These are phyloP conservation scores for Eucidaris tribuloides DNA, from an alignment of 35 echinoderm and acorn worm genomes.

Conservation along the genomic window DNA sequence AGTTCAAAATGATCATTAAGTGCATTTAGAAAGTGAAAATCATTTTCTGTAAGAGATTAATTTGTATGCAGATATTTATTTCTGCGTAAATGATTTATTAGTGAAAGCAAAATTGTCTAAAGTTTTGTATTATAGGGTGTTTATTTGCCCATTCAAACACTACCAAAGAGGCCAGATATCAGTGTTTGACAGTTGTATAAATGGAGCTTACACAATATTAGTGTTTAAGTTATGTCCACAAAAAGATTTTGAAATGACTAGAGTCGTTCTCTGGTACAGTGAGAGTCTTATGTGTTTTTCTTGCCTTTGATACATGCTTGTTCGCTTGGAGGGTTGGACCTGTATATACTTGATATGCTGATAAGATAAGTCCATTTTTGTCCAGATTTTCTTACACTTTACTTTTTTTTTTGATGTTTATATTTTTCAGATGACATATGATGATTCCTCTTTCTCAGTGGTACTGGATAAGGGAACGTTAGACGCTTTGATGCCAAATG, in stretches of 20 bases:
- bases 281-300: too few relatives aligned
- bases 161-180: too few relatives aligned
- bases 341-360: background rate
- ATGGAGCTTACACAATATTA: background rate
- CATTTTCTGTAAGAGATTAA: background rate
- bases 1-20: too few relatives aligned
- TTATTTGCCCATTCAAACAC: too few relatives aligned
- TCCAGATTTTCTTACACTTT: background rate
- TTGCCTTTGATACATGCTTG: too few relatives aligned
- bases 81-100: background rate
- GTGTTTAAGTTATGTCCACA: background rate
- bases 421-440: constrained; percentile 80
- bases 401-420: background rate
- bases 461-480: constrained; percentile 83
- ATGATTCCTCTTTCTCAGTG: constrained; percentile 63
- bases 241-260: background rate
- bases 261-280: too few relatives aligned
- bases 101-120: background rate
- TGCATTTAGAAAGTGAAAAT: too few relatives aligned
- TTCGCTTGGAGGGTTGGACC: background rate
- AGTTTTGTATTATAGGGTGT: too few relatives aligned
- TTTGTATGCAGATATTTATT: background rate
- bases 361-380: background rate
- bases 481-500: constrained; percentile 60
- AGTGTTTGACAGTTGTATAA: too few relatives aligned